Base-by-base conservation (phyloP, 1,140 invertebrate species). In the Drosophila quadrilineata region DNA sequence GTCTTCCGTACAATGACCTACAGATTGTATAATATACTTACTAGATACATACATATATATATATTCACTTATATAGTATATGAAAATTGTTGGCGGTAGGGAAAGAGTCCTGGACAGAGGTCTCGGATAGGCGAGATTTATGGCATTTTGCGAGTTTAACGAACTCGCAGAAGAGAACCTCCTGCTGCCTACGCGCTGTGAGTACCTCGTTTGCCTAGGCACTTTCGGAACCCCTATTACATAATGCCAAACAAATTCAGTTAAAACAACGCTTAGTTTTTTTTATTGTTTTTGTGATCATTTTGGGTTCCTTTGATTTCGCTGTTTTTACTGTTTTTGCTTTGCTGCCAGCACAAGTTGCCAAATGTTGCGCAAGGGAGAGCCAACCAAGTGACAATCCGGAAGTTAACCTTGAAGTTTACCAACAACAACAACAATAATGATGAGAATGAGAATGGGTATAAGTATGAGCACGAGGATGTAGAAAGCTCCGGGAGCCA, bases 381-480 rank as follows among this genome's bases (percentile, higher is more conserved):
- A n/a, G n/a, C n/a, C n/a, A n/a, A n/a, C 41, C 29, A 48, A 45
- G 41, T 62, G 48, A 62, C 64, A 53, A 52, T 35, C 35, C 56
- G 71, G 66, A 76, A 68, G 79, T 74, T 84, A 85, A 84, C 79
- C 79, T 84, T 84, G 79, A 84, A 77, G 79, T 75, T 72, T 54
- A 26, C 57, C 71, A 46, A 56, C 31, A 22, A 28, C 50, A 57
- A 67, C 31, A 76, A 67, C 41, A 33, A 24, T 24, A n/a, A n/a
- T n/a, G n/a, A n/a, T n/a, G n/a, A n/a, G n/a, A n/a, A n/a, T n/a
- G n/a, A n/a, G n/a, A n/a, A n/a, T n/a, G n/a, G n/a, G n/a, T n/a
- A n/a, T n/a, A n/a, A n/a, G n/a, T n/a, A n/a, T n/a, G n/a, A n/a
- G 5, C 16, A 17, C 22, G 43, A 56, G 65, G 35, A 33, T 48